Percentiles rank a stretch among this genome's conserved stretches.
These are phyloP conservation scores for Pelagia noctiluca DNA, from an alignment of 30 jellyfish, hydroid and myxozoan species.

Conservation along the genomic window DNA sequence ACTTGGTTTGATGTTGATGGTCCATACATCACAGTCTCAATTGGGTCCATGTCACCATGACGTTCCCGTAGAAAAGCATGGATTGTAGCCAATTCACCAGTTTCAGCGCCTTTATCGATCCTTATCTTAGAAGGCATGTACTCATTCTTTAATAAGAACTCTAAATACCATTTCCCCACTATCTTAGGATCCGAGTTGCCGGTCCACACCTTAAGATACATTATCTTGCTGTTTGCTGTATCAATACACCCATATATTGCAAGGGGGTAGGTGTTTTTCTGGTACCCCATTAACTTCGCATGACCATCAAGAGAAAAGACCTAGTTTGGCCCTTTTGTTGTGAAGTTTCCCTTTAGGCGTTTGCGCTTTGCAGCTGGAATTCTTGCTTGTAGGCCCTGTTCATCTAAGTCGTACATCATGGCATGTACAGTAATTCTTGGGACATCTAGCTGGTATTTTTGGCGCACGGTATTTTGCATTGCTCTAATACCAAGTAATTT, in stretches of 20 bases:
- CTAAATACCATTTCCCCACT: conserved; percentile 45
- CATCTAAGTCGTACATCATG: conserved; percentile 29
- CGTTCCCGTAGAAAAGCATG: conserved; percentile 40
- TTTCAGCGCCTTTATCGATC: conserved; percentile 68
- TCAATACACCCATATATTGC: conserved; percentile 72
- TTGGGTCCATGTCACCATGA: conserved; percentile 68
- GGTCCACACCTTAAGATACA: conserved; percentile 37
- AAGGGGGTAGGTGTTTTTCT: conserved; percentile 58
- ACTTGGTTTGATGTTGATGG: conserved; percentile 67
- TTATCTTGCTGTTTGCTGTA: conserved; percentile 45
- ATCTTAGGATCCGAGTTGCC: conserved; percentile 46
- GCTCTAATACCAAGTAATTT: conserved; percentile 63
- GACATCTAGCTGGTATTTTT: conserved; percentile 26
- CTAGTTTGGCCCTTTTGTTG: conserved; percentile 38
- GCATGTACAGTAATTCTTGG: conserved; percentile 45
- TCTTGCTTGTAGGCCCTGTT: conserved; percentile 15
- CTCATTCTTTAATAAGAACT: conserved; percentile 18
- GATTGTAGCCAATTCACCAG: conserved; percentile 65
- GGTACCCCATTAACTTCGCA: conserved; percentile 62
- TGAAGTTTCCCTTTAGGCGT: conserved; percentile 19
- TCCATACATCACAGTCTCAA: conserved; percentile 66
- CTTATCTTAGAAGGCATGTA: conserved; percentile 46
- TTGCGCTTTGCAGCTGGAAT: conserved; percentile 43
- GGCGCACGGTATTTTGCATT: conserved; percentile 57
- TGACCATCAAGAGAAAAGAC: conserved; percentile 64